Percentiles rank a stretch among this genome's conserved stretches.
phyloP scores from a whole-genome alignment of 1,140 invertebrate species.

The Aradophagus sp. region DNA sequence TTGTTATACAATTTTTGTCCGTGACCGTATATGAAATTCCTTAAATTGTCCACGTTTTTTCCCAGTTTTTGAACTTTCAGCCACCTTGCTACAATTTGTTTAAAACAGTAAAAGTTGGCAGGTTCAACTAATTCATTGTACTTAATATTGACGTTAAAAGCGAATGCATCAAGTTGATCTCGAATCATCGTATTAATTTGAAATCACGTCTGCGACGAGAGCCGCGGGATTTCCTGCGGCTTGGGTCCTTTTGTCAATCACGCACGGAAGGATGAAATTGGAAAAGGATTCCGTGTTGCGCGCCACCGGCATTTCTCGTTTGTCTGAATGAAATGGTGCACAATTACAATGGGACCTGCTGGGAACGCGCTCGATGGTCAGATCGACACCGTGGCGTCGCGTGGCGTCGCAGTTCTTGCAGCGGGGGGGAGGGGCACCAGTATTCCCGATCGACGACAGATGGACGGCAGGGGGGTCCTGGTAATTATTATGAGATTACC shows the following conservation, averaged over 20 bases:
- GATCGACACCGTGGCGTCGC: slow-evolving; percentile 59
- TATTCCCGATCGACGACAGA: slow-evolving; percentile 69
- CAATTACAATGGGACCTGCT: slow-evolving; percentile 72
- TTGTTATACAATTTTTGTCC: no score
- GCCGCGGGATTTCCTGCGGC: slow-evolving; percentile 36
- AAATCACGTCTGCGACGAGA: slow-evolving; percentile 23
- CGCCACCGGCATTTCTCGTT: slow-evolving; percentile 50
- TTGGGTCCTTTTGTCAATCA: slow-evolving; percentile 50
- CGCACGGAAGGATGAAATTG: slow-evolving; percentile 51
- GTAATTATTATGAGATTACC: slow-evolving; percentile 76
- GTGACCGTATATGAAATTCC: no score
- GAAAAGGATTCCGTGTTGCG: slow-evolving; percentile 50
- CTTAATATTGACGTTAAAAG: no score
- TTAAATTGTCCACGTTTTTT: no score
- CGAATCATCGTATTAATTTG: slow-evolving; percentile 18
- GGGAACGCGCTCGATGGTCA: slow-evolving; percentile 61
- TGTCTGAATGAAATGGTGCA: slow-evolving; percentile 54
- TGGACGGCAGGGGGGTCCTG: slow-evolving; percentile 69
- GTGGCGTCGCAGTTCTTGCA: no score
- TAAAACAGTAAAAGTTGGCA: no score
- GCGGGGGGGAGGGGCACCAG: slow-evolving; percentile 45
- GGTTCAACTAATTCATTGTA: no score
- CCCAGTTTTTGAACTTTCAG: no score
- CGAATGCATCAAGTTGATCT: slow-evolving; percentile 9
- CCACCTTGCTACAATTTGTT: no score